Percentiles rank a stretch among this genome's conserved stretches.
phyloP scores from a whole-genome alignment of 1,140 invertebrate genomes.

The Eriosoma lanigerum region DNA sequence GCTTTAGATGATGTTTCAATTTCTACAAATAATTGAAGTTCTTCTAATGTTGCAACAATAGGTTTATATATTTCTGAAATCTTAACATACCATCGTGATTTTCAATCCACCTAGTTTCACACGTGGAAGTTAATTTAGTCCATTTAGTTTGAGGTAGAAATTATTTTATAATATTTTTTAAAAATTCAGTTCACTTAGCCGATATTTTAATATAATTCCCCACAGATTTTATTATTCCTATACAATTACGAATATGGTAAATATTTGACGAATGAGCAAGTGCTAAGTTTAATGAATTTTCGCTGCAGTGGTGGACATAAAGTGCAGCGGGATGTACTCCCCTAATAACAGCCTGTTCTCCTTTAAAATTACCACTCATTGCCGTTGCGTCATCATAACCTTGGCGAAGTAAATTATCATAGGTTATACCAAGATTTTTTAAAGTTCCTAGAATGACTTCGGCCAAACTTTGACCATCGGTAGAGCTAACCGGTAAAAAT shows the following conservation, averaged over 20 bases:
- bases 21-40: not conserved
- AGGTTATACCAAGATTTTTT: slow-evolving; percentile 31
- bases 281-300: not conserved
- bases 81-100: not conserved
- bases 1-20: not conserved
- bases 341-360: not conserved
- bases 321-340: not conserved
- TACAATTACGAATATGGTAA: too few species aligned
- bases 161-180: slow-evolving; percentile 3
- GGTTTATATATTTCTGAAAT: slow-evolving; percentile 6
- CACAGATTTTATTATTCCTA: too few species aligned
- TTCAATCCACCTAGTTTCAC: not conserved
- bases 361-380: not conserved
- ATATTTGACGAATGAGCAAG: too few species aligned
- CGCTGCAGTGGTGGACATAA: not conserved
- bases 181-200: not conserved
- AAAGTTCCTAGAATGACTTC: slow-evolving; percentile 46
- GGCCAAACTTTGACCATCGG: slow-evolving; percentile 50
- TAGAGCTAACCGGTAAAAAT: slow-evolving; percentile 55
- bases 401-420: too few species aligned
- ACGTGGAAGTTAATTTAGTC: slow-evolving; percentile 4
- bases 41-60: slow-evolving; percentile 1
- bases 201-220: slow-evolving; percentile 10
- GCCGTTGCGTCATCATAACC: too few species aligned
- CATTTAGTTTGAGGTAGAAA: not conserved